Evolutionary conservation across 2,888 invertebrate species (phyloP).

Genomic region (Teleogryllus oceanicus): DNA sequence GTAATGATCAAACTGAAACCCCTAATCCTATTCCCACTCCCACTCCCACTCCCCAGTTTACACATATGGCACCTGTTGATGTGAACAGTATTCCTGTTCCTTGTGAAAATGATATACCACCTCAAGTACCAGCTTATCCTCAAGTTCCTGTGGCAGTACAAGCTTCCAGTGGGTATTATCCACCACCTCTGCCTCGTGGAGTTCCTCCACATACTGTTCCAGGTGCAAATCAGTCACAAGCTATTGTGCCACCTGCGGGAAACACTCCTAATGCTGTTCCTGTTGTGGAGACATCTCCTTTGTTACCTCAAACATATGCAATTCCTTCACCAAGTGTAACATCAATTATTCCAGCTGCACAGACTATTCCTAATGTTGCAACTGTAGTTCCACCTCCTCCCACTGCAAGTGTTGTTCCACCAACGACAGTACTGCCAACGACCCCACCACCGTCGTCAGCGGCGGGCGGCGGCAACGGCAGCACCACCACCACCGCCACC

Average conservation of each 20-base stretch:
- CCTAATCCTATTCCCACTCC: background rate
- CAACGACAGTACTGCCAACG: slow-evolving; percentile 41
- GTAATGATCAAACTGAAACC: slow-evolving; percentile 33
- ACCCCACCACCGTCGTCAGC: background rate
- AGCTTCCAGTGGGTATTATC: slow-evolving; percentile 1
- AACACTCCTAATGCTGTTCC: background rate
- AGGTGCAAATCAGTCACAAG: background rate
- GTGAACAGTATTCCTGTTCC: slow-evolving; percentile 45
- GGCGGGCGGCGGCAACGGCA: background rate
- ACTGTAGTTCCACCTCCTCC: slow-evolving; percentile 34
- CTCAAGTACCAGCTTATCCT: background rate
- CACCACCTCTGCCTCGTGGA: background rate
- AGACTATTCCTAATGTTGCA: slow-evolving; percentile 24
- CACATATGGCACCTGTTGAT: slow-evolving; percentile 38
- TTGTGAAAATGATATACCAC: slow-evolving; percentile 3
- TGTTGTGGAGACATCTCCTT: background rate
- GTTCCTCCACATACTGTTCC: background rate
- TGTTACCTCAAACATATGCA: slow-evolving; percentile 29
- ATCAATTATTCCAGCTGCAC: slow-evolving; percentile 45
- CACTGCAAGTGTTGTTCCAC: slow-evolving; percentile 44
- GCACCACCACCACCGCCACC: slow-evolving; percentile 33
- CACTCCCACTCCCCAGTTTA: background rate
- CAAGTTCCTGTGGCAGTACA: background rate
- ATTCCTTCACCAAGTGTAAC: slow-evolving; percentile 40
- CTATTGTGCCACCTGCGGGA: no score